These are phyloP conservation scores for Psylliodes chrysocephalus DNA, from an alignment of 2,888 invertebrate species.

Conservation along the genomic window DNA sequence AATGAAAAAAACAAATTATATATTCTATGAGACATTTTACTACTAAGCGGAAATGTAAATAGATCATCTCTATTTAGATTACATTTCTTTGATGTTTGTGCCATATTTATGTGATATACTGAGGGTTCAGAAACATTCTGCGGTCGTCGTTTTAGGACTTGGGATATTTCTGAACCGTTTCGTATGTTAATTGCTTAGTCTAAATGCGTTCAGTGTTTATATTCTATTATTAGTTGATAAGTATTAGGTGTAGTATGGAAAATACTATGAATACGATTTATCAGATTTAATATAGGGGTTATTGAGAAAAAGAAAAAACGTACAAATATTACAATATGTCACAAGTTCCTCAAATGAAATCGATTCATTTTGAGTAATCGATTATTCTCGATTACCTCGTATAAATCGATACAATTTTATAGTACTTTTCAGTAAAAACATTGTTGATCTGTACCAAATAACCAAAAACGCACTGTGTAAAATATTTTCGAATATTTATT, in stretches of 20 bases:
- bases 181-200: slow-evolving; percentile 30
- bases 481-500: slow-evolving; percentile 19
- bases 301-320: too few relatives aligned
- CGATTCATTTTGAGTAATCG: too few relatives aligned
- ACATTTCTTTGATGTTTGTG: slow-evolving; percentile 43
- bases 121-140: slow-evolving; percentile 14
- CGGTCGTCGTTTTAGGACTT: neutral
- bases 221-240: slow-evolving; percentile 22
- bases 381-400: neutral
- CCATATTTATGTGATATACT: slow-evolving; percentile 42
- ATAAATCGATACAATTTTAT: slow-evolving; percentile 11
- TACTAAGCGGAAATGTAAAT: slow-evolving; percentile 32
- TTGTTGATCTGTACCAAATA: slow-evolving; percentile 28
- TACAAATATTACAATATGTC: too few relatives aligned
- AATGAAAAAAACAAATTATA: slow-evolving; percentile 38
- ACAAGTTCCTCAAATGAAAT: too few relatives aligned
- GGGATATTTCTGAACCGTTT: slow-evolving; percentile 19
- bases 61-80: slow-evolving; percentile 35
- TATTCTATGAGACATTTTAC: slow-evolving; percentile 43
- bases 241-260: slow-evolving; percentile 20
- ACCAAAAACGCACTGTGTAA: slow-evolving; percentile 22
- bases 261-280: slow-evolving; percentile 20
- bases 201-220: slow-evolving; percentile 29
- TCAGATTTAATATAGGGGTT: too few relatives aligned
- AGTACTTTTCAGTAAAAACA: slow-evolving; percentile 16